Base-by-base conservation (phyloP, 2,113 vertebrate genomes). In the Tyto alba region DNA sequence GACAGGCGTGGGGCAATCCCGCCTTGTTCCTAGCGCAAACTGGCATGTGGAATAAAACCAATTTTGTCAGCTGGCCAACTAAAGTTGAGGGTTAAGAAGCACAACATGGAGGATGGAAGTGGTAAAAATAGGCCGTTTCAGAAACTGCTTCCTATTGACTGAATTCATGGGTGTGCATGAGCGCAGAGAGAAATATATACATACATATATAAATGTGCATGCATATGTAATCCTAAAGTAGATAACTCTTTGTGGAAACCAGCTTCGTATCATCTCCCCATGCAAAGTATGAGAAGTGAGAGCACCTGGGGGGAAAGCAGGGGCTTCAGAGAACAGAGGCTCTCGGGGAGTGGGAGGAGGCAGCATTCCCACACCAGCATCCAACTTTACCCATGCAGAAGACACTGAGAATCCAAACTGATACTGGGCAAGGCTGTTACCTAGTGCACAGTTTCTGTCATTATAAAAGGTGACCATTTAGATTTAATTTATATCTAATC, bases 1-100 rank as follows among this genome's bases (percentile, higher is more conserved):
- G 34, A 12, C 17, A 11, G 32, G 36, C 4, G 1, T 3, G 17
- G 50, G 36, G 25, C 3, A 10, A 64, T 7, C 20, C 73, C 5
- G 47, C n/a, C 40, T 9, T 4, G 26, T 40, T 41, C 59, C 56
- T 3, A 27, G 53, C 73, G 29, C 52, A 53, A 7, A 7, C 19
- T 2, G 26, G 20, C 19, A 17, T 0, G 0, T 13, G n/a, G 52
- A 43, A 56, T 14, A 25, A 68, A 38, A 25, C 11, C 20, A 1
- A 2, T 22, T 38, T 9, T 26, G 57, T 38, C 34, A 56, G 27
- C 11, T 3, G 41, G 47, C 18, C 43, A 41, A 14, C 15, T 32
- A 2, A 72, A 57, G 43, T 6, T 0, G 8, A n/a, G 32, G 34
- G n/a, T 20, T 71, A 36, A 38, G 23, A n/a, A 68, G 56, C 0